These are phyloP conservation scores for Ctenosaura bakeri DNA, from an alignment of 2,797 vertebrate species.

Conservation along the genomic window DNA sequence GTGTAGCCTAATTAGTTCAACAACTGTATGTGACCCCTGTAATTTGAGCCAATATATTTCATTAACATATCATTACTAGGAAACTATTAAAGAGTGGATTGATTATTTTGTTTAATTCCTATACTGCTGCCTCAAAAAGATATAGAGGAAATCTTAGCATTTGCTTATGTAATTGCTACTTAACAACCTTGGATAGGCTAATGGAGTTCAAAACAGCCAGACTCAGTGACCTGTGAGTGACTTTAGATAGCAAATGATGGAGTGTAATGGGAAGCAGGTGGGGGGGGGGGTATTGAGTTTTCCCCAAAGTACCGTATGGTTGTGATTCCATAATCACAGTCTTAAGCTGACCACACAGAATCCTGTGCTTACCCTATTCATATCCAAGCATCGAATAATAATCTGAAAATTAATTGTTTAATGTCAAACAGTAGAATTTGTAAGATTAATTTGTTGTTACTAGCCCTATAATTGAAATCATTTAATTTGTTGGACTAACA, in stretches of 20 bases:
- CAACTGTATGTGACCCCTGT: constrained; percentile 40
- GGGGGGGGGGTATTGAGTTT: not conserved
- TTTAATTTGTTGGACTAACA: too few relatives aligned
- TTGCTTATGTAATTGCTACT: constrained; percentile 17
- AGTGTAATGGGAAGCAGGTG: not conserved
- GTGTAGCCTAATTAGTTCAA: too few relatives aligned
- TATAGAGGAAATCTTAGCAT: constrained; percentile 3
- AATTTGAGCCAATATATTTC: constrained; percentile 21
- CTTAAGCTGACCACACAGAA: too few relatives aligned
- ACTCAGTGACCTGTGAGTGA: constrained; percentile 14
- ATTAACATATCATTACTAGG: constrained; percentile 32
- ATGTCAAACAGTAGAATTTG: too few relatives aligned
- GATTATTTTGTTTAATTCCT: constrained; percentile 28
- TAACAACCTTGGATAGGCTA: constrained; percentile 22
- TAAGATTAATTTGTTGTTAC: too few relatives aligned
- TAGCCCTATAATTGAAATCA: too few relatives aligned
- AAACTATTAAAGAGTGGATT: constrained; percentile 15
- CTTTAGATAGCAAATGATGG: not conserved
- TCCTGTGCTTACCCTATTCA: not conserved
- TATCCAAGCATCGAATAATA: too few relatives aligned
- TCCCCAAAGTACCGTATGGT: not conserved
- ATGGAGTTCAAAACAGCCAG: constrained; percentile 15
- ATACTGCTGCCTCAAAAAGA: not conserved
- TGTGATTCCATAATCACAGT: not conserved
- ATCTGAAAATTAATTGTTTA: too few relatives aligned